A percentile compares a stretch with the other conserved stretches of the same genome.
Evolutionary conservation across 2,797 vertebrate species (phyloP).

Genomic region (Babyrousa celebensis): DNA sequence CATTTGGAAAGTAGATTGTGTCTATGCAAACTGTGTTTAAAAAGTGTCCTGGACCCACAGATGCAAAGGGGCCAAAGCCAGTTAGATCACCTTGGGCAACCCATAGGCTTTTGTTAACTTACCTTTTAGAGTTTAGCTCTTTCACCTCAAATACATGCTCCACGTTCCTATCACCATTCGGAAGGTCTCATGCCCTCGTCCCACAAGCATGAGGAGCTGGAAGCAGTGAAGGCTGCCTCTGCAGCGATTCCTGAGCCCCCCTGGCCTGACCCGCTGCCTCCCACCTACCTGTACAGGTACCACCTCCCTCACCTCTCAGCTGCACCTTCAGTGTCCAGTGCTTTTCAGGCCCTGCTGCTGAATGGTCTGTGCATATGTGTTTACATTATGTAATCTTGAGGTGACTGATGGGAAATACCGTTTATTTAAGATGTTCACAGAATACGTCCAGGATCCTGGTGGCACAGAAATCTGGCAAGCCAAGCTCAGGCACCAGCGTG

Average conservation of each 20-base stretch:
- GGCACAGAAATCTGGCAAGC: accelerated
- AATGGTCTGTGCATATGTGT: accelerated
- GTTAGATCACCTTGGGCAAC: background rate
- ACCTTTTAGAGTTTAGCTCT: background rate
- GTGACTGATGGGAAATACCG: accelerated
- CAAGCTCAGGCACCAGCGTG: accelerated
- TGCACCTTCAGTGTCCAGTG: accelerated
- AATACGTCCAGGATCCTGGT: accelerated
- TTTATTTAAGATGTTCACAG: too few relatives aligned
- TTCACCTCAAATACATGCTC: accelerated
- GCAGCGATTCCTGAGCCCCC: accelerated
- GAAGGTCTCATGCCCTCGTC: accelerated
- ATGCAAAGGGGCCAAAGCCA: accelerated
- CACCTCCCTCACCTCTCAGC: background rate
- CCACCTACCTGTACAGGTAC: accelerated
- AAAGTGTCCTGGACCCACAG: accelerated
- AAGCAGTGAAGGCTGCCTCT: accelerated
- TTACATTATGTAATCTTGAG: accelerated
- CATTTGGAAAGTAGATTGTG: background rate
- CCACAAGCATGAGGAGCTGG: accelerated
- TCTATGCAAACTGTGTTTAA: background rate
- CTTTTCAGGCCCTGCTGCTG: accelerated
- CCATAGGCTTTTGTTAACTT: background rate
- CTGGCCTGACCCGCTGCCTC: accelerated
- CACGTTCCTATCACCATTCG: accelerated